Conservation (phyloP, 2,888 invertebrate species). For the Microctonus hyperodae region DNA sequence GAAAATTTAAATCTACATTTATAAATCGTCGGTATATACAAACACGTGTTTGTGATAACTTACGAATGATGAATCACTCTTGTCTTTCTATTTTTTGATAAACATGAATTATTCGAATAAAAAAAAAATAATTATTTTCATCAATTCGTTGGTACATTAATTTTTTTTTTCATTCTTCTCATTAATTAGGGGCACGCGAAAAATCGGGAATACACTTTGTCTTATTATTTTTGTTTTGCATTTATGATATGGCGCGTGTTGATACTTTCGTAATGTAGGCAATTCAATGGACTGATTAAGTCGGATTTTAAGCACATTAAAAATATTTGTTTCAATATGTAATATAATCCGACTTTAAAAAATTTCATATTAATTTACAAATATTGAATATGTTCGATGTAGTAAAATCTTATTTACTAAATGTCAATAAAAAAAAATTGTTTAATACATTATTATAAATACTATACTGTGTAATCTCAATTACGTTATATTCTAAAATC, state of each 20-base stretch:
- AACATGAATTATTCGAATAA: not conserved
- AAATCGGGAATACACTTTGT: not conserved
- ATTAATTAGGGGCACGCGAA: not conserved
- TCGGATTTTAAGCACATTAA: not conserved
- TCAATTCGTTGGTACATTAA: not conserved
- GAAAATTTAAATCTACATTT: conserved; percentile 26
- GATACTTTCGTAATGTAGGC: conserved; percentile 21
- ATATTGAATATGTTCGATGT: conserved; percentile 18
- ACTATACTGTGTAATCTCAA: not conserved
- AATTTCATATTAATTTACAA: conserved; percentile 10
- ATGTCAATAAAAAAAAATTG: not conserved
- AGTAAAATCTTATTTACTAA: conserved; percentile 7
- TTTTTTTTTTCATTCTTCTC: not conserved
- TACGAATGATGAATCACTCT: conserved; percentile 35
- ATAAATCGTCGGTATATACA: conserved; percentile 48
- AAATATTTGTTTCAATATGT: not conserved
- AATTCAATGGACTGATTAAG: conserved; percentile 16
- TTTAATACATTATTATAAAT: not conserved
- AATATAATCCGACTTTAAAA: not conserved
- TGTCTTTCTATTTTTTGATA: conserved; percentile 40
- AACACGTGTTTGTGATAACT: conserved; percentile 40
- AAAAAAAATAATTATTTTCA: not conserved
- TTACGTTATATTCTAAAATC: not conserved
- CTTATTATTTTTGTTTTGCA: not conserved
- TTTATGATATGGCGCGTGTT: conserved; percentile 18